These are phyloP conservation scores for Agapostemon virescens DNA, from an alignment of 2,888 invertebrate species.

Conservation along the genomic window DNA sequence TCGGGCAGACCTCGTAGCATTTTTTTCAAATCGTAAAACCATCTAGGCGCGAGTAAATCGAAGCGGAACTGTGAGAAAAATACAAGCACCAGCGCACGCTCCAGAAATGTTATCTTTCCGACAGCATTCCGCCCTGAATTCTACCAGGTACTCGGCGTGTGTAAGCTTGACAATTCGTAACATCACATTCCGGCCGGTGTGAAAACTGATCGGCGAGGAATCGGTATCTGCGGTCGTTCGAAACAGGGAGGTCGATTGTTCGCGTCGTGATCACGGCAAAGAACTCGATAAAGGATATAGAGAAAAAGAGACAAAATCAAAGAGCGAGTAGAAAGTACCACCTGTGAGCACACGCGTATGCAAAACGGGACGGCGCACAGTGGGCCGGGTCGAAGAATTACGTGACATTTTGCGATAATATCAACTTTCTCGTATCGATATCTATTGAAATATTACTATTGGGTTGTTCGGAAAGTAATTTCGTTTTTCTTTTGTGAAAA, in stretches of 20 bases:
- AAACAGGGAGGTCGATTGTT: conserved; percentile 7
- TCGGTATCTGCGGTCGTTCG: conserved; percentile 7
- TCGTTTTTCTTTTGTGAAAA: no score
- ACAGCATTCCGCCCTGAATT: conserved; percentile 43
- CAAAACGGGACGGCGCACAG: conserved; percentile 10
- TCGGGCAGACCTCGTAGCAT: no score
- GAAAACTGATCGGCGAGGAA: conserved; percentile 7
- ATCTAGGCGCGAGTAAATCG: conserved; percentile 4
- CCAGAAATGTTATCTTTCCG: conserved; percentile 39
- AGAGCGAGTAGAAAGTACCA: conserved; percentile 26
- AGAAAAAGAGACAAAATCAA: not conserved
- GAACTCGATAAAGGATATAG: not conserved
- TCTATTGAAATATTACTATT: no score
- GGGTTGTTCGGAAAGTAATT: no score
- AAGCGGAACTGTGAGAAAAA: conserved; percentile 42
- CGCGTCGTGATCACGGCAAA: not conserved
- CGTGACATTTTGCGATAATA: no score
- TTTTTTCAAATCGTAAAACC: conserved; percentile 24
- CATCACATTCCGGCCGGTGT: conserved; percentile 14
- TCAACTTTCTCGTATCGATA: no score
- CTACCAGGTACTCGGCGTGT: conserved; percentile 31
- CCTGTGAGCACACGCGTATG: not conserved
- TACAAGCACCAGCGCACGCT: conserved; percentile 22
- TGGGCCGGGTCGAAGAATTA: no score
- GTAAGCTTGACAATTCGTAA: conserved; percentile 41